Evolutionary conservation across 1,140 invertebrate genomes (phyloP).

Genomic region (Archivesica marissinica): DNA sequence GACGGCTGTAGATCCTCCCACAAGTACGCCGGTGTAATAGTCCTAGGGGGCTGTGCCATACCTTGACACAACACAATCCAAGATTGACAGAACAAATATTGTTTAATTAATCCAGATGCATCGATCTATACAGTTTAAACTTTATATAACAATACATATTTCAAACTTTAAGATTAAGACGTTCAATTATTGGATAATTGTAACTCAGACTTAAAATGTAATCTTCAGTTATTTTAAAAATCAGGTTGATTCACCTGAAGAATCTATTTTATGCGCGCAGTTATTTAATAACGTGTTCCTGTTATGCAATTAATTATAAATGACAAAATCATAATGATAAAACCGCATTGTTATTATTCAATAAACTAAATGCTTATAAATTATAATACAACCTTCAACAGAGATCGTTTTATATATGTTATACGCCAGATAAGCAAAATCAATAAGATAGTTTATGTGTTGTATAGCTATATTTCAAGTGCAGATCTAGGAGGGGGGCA

Average conservation of each 20-base stretch:
- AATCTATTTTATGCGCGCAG: too few species aligned
- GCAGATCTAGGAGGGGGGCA: not conserved
- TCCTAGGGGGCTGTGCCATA: slow-evolving; percentile 2
- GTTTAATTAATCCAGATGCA: too few species aligned
- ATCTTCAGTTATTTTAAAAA: too few species aligned
- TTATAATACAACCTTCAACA: not conserved
- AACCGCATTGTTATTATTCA: not conserved
- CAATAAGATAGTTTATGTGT: not conserved
- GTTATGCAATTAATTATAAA: not conserved
- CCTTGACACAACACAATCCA: too few species aligned
- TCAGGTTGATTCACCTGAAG: too few species aligned
- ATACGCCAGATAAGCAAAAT: not conserved
- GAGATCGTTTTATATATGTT: slow-evolving; percentile 11
- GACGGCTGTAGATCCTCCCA: slow-evolving; percentile 26
- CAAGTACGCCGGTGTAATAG: slow-evolving; percentile 52
- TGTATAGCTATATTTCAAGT: not conserved
- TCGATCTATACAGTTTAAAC: too few species aligned
- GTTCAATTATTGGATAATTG: too few species aligned
- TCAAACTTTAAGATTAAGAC: too few species aligned
- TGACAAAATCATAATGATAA: too few species aligned
- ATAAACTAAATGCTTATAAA: slow-evolving; percentile 24
- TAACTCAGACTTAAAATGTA: too few species aligned
- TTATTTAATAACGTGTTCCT: not conserved
- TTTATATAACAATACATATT: too few species aligned
- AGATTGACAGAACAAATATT: too few species aligned